These are phyloP conservation scores for Colinus virginianus DNA, from an alignment of 2,113 vertebrate species.

Conservation along the genomic window DNA sequence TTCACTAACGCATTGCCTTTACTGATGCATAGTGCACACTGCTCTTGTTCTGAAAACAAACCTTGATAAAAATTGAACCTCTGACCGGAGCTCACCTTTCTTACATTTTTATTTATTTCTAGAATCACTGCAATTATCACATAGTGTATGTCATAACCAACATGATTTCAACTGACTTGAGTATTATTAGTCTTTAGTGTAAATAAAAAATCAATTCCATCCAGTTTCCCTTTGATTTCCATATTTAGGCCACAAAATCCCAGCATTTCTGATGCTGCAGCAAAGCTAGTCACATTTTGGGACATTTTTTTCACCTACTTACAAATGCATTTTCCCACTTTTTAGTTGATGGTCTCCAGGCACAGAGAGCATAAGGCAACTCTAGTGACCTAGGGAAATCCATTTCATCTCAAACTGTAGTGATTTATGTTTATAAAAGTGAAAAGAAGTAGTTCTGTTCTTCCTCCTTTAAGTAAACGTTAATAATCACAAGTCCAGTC, in stretches of 20 bases:
- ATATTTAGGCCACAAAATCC: background rate
- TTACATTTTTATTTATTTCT: background rate
- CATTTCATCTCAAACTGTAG: background rate
- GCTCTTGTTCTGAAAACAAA: background rate
- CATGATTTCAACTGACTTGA: background rate
- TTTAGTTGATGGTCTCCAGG: background rate
- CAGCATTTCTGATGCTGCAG: background rate
- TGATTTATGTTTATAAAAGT: slow-evolving; percentile 6
- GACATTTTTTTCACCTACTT: background rate
- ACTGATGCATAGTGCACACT: background rate
- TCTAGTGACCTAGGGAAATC: background rate
- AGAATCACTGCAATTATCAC: background rate
- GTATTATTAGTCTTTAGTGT: background rate
- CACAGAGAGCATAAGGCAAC: background rate
- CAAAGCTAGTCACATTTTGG: background rate
- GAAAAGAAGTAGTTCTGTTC: background rate
- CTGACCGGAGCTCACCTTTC: background rate
- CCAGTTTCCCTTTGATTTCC: background rate
- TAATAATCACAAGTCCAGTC: background rate
- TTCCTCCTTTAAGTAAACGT: background rate
- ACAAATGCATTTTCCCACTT: rapidly evolving
- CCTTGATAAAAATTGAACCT: background rate
- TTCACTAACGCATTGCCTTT: slow-evolving; percentile 15
- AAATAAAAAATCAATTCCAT: background rate
- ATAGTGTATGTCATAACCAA: background rate